Percentiles rank a stretch among this genome's conserved stretches.
These are phyloP conservation scores for Exephanes ischioxanthus DNA, from an alignment of 2,888 invertebrate genomes.

Conservation along the genomic window DNA sequence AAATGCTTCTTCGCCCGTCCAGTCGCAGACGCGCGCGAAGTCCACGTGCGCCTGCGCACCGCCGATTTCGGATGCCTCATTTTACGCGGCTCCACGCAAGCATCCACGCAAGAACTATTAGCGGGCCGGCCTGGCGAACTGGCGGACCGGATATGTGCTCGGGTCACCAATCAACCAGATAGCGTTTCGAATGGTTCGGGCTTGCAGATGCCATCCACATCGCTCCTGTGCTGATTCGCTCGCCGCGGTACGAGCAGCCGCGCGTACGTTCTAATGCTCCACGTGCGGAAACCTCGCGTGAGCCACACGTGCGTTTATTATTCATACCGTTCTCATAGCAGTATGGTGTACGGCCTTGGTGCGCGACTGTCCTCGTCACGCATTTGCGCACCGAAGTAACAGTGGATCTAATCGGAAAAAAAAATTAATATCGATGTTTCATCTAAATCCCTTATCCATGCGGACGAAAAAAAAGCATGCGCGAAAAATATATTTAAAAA, in stretches of 20 bases:
- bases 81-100: constrained; percentile 47
- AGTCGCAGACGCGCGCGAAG: not conserved
- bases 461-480: no score
- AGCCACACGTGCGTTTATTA: constrained; percentile 37
- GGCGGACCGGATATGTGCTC: constrained; percentile 60
- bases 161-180: constrained; percentile 66
- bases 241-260: not conserved
- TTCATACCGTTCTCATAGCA: constrained; percentile 4
- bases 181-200: constrained; percentile 61
- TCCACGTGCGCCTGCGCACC: constrained; percentile 58
- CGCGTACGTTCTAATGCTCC: constrained; percentile 36
- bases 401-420: no score
- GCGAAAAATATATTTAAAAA: no score
- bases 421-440: no score
- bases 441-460: no score
- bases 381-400: no score
- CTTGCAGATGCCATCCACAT: constrained; percentile 60
- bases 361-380: not conserved
- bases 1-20: constrained; percentile 41
- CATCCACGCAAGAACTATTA: constrained; percentile 47
- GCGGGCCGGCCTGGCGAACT: constrained; percentile 46
- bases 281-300: constrained; percentile 13
- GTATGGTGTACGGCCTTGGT: not conserved
- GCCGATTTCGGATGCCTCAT: constrained; percentile 65
- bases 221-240: constrained; percentile 11